Percentiles rank a stretch among this genome's conserved stretches.
These are phyloP conservation scores for Agapostemon virescens DNA, from an alignment of 2,888 invertebrate species.

Conservation along the genomic window DNA sequence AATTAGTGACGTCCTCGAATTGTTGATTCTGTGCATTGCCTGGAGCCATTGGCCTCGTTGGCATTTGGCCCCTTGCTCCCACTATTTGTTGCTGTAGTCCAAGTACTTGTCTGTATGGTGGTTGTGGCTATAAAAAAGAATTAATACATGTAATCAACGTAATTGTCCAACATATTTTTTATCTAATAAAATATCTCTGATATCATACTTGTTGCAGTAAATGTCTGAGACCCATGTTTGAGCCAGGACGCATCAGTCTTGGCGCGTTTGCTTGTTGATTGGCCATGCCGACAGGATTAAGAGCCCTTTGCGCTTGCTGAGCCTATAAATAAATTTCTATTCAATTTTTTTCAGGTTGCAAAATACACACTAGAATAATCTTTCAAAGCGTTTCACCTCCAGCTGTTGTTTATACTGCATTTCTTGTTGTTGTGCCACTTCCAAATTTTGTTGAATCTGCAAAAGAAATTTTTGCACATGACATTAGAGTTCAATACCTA, in stretches of 20 bases:
- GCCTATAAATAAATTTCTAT: conserved; percentile 62
- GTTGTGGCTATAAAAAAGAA: conserved; percentile 82
- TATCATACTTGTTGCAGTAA: conserved; percentile 87
- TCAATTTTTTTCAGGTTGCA: neutral
- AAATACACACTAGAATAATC: conserved; percentile 8
- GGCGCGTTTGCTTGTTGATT: conserved; percentile 82
- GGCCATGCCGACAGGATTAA: conserved; percentile 76
- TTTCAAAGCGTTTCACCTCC: conserved; percentile 82
- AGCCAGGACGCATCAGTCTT: conserved; percentile 88
- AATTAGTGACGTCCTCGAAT: conserved; percentile 82
- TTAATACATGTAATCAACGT: neutral
- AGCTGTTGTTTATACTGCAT: conserved; percentile 88
- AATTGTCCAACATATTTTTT: neutral
- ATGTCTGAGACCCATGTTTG: conserved; percentile 90
- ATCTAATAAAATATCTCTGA: neutral
- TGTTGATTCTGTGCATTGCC: conserved; percentile 80
- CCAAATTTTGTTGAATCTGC: conserved; percentile 85
- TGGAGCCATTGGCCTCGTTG: conserved; percentile 79
- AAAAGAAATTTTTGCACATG: conserved; percentile 32
- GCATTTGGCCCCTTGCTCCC: conserved; percentile 80
- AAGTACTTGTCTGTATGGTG: conserved; percentile 85
- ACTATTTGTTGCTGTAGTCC: conserved; percentile 83
- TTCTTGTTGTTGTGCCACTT: conserved; percentile 90
- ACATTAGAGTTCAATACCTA: conserved; percentile 11
- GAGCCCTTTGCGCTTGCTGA: conserved; percentile 78